Conservation (phyloP, 2,113 vertebrate genomes). For the Dipodomys merriami region DNA sequence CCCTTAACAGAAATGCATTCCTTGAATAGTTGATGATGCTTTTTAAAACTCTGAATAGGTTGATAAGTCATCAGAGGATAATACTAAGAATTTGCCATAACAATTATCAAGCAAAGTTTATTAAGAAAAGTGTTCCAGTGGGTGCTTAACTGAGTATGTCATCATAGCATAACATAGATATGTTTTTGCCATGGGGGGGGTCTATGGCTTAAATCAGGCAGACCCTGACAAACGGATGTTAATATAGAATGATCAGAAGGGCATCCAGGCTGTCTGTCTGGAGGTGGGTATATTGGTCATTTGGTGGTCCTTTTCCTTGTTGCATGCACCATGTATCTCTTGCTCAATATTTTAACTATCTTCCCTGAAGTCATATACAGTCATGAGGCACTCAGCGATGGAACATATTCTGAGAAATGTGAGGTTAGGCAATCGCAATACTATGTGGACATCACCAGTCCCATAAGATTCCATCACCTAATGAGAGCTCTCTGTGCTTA, state of each 20-base stretch:
- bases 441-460: no score
- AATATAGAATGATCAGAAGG: background rate
- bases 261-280: background rate
- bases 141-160: background rate
- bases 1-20: background rate
- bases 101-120: background rate
- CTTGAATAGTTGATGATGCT: background rate
- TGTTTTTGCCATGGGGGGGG: background rate
- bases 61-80: background rate
- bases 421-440: background rate
- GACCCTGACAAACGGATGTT: background rate
- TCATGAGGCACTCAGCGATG: background rate
- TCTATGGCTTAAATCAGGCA: background rate
- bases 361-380: background rate
- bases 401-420: background rate
- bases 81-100: background rate
- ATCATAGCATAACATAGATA: background rate
- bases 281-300: no score
- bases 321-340: rapidly evolving
- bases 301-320: background rate
- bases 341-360: background rate
- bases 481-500: no score
- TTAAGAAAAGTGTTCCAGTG: background rate
- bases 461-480: no score
- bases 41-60: background rate